Base-by-base conservation (phyloP, 2,797 vertebrate species). In the Holocentrus rufus region DNA sequence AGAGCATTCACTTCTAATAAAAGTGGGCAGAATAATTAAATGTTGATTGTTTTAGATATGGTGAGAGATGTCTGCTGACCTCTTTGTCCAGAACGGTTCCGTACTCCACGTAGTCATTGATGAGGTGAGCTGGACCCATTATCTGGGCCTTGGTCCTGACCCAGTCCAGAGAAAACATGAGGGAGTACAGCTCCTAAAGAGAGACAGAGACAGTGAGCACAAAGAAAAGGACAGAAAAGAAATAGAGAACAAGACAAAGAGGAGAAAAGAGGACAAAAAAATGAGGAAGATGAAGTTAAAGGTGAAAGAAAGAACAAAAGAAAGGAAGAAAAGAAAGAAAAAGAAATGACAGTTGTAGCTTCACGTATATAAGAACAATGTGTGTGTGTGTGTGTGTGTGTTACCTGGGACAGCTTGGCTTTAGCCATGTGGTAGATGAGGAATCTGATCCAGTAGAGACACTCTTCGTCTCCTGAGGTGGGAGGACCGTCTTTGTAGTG, bases 111-210 rank as follows among this genome's bases (percentile, higher is more conserved):
- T 97, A 98, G 89, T 99, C 98, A 74, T 96, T 97, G 90, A 99
- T 97, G 78, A 99, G 93, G 73, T 96, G 96, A 66, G 97, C 96
- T 57, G 97, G 93, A 20, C 97, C 96, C 91, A 98, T 93, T 5
- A 97, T 83, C 87, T 89, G 91, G 22, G 95, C 95, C 91, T 99
- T 99, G 77, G 93, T 92, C 90, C 93, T 95, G 88, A 99, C 95
- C 98, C 98, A 99, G 55, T 98, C 95, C 87, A 99, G 90, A 23
- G 97, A 99, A 89, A 99, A 98, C 95, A 99, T 93, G 73, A 99
- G 94, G 3, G 93, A 90, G 87, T 86, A 86, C 25, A 99, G 96
- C 63, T 99, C 97, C 98, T 99, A 10, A 1, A 77, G 14, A 74
- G 13, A 70, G n/a, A 46, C 58, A 71, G 2, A 61, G 20, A 58